Evolutionary conservation across 2,888 invertebrate species (phyloP).

Genomic region (Tubulanus polymorphus): DNA sequence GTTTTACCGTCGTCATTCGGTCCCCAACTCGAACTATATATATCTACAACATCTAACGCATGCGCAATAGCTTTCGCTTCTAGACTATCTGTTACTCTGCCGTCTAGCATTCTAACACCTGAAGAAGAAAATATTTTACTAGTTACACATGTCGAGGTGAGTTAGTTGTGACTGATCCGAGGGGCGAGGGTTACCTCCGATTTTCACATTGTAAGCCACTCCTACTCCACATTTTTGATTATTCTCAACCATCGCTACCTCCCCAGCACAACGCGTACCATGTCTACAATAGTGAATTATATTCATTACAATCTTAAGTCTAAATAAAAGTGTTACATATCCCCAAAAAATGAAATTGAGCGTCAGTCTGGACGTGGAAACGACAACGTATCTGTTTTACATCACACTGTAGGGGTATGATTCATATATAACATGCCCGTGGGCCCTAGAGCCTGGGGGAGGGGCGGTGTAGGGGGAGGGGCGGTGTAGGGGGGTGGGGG

Average conservation of each 20-base stretch:
- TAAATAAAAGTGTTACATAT: too few relatives aligned
- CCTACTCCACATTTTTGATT: conserved; percentile 97
- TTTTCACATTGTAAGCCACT: conserved; percentile 93
- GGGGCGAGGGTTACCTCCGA: conserved; percentile 79
- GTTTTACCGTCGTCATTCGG: conserved; percentile 86
- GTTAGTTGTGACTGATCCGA: too few relatives aligned
- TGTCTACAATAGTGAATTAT: conserved; percentile 59
- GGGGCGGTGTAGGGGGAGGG: too few relatives aligned
- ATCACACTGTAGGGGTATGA: not conserved
- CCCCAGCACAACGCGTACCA: conserved; percentile 97
- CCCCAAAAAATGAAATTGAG: not conserved
- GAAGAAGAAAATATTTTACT: too few relatives aligned
- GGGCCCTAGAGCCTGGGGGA: too few relatives aligned
- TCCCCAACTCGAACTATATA: conserved; percentile 92
- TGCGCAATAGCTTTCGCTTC: conserved; percentile 81
- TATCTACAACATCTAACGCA: conserved; percentile 73
- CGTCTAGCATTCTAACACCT: conserved; percentile 83
- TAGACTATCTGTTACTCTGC: conserved; percentile 77
- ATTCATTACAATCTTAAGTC: not conserved
- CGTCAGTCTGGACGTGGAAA: not conserved
- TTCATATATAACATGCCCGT: too few relatives aligned
- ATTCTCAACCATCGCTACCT: conserved; percentile 86
- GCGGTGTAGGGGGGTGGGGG: too few relatives aligned
- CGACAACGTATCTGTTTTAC: not conserved
- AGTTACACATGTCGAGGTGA: too few relatives aligned